These are phyloP conservation scores for Peromyscus attwateri DNA, from an alignment of 2,797 vertebrate genomes.

Conservation along the genomic window DNA sequence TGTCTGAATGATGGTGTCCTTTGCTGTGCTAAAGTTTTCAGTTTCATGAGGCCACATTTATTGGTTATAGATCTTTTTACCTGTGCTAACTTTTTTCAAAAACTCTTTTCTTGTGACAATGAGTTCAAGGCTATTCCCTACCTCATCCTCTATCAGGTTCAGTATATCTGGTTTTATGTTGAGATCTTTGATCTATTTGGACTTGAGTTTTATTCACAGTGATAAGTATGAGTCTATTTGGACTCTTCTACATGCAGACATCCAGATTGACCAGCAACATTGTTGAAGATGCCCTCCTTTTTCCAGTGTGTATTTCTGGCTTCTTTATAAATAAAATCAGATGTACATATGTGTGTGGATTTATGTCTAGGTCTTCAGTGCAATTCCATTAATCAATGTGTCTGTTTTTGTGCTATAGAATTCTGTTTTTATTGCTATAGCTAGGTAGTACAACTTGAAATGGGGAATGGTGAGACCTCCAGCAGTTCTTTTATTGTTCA, in stretches of 20 bases:
- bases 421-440: neutral
- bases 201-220: neutral
- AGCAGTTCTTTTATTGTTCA: neutral
- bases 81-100: neutral
- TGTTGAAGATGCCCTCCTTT: neutral
- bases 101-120: neutral
- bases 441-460: neutral
- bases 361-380: neutral
- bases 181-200: neutral
- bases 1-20: too few species aligned
- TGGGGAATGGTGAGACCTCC: neutral
- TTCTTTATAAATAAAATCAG: neutral
- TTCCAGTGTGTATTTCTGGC: neutral
- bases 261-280: neutral
- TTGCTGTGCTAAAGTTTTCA: too few species aligned
- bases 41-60: too few species aligned
- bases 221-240: neutral
- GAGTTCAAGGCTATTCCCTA: too few species aligned
- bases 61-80: too few species aligned
- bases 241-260: neutral
- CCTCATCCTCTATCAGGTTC: too few species aligned
- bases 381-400: neutral
- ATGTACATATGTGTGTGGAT: neutral
- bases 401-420: neutral
- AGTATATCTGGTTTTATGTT: neutral